phyloP scores from a whole-genome alignment of 2,888 invertebrate species.

The Helleia helle region DNA sequence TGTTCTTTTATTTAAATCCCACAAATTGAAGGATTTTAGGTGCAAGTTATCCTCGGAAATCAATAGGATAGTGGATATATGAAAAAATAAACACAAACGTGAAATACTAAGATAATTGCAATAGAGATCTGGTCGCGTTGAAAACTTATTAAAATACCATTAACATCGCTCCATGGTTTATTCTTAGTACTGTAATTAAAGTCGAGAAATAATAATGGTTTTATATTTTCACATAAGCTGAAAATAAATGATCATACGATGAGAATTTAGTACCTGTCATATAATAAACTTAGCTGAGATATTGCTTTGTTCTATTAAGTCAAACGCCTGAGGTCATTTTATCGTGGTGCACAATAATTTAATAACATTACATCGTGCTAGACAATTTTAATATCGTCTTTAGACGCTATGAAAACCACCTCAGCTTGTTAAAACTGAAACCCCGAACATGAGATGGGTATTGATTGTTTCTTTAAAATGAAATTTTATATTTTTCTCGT shows the following conservation, averaged over 20 bases:
- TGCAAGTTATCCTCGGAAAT: too few species aligned
- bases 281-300: not conserved
- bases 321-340: not conserved
- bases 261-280: not conserved
- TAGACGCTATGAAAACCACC: not conserved
- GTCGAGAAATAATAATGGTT: not conserved
- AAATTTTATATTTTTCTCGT: not conserved
- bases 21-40: too few species aligned
- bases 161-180: too few species aligned
- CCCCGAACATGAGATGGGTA: not conserved
- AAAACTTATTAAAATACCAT: too few species aligned
- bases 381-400: not conserved
- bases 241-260: not conserved
- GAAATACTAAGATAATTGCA: too few species aligned
- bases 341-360: not conserved
- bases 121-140: too few species aligned
- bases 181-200: too few species aligned
- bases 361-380: not conserved
- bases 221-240: not conserved
- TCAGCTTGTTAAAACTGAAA: not conserved
- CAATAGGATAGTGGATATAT: too few species aligned
- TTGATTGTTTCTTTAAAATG: not conserved
- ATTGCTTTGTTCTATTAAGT: not conserved
- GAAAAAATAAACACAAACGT: too few species aligned
- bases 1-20: too few species aligned